Evolutionary conservation across 2,797 vertebrate species (phyloP).

Genomic region (Malurus splendens): DNA sequence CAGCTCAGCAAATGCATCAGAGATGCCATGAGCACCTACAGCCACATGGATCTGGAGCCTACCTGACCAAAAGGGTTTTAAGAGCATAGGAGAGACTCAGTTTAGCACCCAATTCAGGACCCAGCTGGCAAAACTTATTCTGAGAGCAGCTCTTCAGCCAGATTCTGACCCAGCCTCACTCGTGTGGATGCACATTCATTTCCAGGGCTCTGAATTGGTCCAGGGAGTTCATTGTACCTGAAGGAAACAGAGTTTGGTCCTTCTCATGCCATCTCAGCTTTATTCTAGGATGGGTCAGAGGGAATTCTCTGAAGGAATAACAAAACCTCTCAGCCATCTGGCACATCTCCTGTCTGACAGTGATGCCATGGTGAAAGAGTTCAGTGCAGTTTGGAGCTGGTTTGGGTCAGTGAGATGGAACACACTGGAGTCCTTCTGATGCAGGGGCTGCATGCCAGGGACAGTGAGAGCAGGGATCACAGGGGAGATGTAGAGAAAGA

Average conservation of each 20-base stretch:
- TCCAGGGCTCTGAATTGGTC: neutral
- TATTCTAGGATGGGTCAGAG: neutral
- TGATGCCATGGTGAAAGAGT: neutral
- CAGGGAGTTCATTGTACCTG: neutral
- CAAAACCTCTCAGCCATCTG: neutral
- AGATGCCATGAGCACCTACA: neutral
- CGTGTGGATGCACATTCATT: neutral
- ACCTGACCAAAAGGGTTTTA: neutral
- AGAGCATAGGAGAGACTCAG: neutral
- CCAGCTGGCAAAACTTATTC: neutral
- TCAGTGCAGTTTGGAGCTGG: neutral
- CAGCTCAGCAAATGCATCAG: neutral
- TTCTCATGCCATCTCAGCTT: neutral
- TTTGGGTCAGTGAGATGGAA: neutral
- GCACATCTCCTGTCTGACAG: neutral
- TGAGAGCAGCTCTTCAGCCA: neutral
- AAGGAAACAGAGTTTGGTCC: neutral
- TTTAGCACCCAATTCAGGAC: neutral
- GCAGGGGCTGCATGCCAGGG: neutral
- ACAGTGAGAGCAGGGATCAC: neutral
- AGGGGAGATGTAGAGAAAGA: neutral
- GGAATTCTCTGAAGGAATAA: neutral
- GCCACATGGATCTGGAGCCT: neutral
- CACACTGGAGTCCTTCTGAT: neutral
- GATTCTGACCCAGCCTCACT: neutral